phyloP scores from a whole-genome alignment of 2,888 invertebrate genomes.

The Sinelater perroti region DNA sequence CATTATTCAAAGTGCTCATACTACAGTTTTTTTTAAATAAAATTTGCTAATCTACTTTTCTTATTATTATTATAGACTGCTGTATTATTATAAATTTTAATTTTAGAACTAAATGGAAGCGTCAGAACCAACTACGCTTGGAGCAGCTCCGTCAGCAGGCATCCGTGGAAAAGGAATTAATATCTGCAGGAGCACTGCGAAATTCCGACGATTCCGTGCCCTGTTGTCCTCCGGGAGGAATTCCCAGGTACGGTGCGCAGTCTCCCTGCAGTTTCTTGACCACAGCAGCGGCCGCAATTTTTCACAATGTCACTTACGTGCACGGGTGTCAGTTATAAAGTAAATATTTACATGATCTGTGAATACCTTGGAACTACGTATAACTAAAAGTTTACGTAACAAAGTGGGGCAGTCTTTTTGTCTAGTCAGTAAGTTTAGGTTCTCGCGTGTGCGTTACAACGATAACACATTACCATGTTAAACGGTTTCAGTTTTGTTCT shows the following conservation, averaged over 20 bases:
- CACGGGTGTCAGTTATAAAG: constrained; percentile 75
- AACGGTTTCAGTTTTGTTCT: too few species aligned
- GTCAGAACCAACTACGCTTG: constrained; percentile 85
- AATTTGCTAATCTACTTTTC: neutral
- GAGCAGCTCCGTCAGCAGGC: constrained; percentile 89
- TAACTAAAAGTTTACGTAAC: too few species aligned
- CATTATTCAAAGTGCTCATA: too few species aligned
- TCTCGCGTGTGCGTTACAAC: too few species aligned
- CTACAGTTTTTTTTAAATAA: neutral
- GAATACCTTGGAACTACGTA: too few species aligned
- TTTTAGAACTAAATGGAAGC: constrained; percentile 85
- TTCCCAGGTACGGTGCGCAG: constrained; percentile 55
- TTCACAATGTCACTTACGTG: constrained; percentile 77
- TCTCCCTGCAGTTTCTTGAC: constrained; percentile 71
- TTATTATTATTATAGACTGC: neutral
- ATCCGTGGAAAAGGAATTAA: constrained; percentile 74
- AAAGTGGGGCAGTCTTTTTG: too few species aligned
- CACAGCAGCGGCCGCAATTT: constrained; percentile 76
- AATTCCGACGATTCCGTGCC: constrained; percentile 48
- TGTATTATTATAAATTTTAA: neutral
- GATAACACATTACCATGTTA: too few species aligned
- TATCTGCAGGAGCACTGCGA: constrained; percentile 54
- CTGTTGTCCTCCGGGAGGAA: constrained; percentile 56
- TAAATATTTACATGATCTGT: too few species aligned
- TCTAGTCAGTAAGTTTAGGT: too few species aligned